Evolutionary conservation across 1,140 invertebrate species (phyloP), one percentile per base, ranked within the genome.

Genomic region (Heliconius nattereri): DNA sequence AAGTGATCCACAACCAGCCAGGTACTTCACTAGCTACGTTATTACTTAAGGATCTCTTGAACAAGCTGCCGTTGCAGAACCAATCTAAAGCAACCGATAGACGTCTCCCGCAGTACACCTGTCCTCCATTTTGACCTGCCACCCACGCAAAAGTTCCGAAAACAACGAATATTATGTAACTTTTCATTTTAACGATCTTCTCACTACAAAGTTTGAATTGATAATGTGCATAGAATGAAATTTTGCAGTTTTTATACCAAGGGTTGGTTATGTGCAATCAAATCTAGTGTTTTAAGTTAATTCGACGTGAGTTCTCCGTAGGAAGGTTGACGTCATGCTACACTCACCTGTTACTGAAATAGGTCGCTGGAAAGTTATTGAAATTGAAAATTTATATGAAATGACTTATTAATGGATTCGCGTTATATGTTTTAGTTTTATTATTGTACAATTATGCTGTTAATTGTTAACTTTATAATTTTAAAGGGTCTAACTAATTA

Each of bases 31-130:
- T n/a, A 37, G 37, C 35, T 5, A 7, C 2, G 16, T 37, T 40
- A 37, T 72, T 37, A 37, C 71, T 19, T n/a, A 72, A 7, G 20
- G 71, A 72, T 37, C 71, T 72, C 71, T 72, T 72, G 29, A 72
- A 72, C 13, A 72, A 37, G 35, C 71, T 72, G 35, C 71, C 71
- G 20, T 72, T 72, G 35, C 71, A 72, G 20, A 72, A 35, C 71
- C 32, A 72, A 72, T 72, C 71, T 37, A 72, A 35, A n/a, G 71
- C 71, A n/a, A 72, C 35, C 8, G 71, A 72, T 72, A 72, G 35
- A 20, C 35, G 35, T 35, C 71, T 29, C 35, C 71, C 71, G n/a
- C 71, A 72, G 23, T 72, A 72, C 3, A 66, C 60, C 6, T 66
- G 11, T 5, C 60, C 60, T 2, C 23, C 60, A 66, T 66, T 66